Evolutionary conservation across 1,140 invertebrate genomes (phyloP).

Genomic region (Drosophila funebris): DNA sequence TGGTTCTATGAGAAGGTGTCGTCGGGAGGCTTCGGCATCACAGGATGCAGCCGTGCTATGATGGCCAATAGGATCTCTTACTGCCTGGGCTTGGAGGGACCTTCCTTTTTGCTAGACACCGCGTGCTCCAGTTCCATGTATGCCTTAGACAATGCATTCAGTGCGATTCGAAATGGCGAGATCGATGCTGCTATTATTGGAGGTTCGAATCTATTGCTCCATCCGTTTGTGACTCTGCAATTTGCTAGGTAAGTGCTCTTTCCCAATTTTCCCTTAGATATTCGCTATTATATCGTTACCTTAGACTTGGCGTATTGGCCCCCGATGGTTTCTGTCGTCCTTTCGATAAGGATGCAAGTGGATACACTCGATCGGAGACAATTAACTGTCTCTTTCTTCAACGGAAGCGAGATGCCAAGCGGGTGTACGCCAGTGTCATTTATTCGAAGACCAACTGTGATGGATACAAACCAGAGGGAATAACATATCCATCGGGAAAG

Average conservation of each 20-base stretch:
- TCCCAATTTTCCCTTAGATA: background rate
- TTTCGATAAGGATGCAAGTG: constrained; percentile 93
- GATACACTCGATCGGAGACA: constrained; percentile 91
- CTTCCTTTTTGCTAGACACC: constrained; percentile 93
- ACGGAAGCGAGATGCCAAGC: constrained; percentile 90
- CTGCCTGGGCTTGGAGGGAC: constrained; percentile 88
- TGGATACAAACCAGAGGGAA: constrained; percentile 94
- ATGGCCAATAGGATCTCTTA: constrained; percentile 95
- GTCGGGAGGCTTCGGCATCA: constrained; percentile 87
- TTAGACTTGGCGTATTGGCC: constrained; percentile 92
- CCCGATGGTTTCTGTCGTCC: constrained; percentile 93
- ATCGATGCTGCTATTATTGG: constrained; percentile 95
- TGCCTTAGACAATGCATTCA: constrained; percentile 93
- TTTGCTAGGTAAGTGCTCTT: constrained; percentile 86
- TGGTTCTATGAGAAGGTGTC: constrained; percentile 88
- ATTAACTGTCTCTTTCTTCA: constrained; percentile 92
- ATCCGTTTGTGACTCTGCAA: constrained; percentile 93
- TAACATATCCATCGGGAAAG: constrained; percentile 95
- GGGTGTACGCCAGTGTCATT: constrained; percentile 88
- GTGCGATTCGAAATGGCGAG: constrained; percentile 89
- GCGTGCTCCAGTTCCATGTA: constrained; percentile 95
- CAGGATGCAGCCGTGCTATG: constrained; percentile 95
- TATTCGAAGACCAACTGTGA: constrained; percentile 91
- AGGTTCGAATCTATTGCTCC: constrained; percentile 92
- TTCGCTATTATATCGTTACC: background rate